Conservation (phyloP, 1,140 invertebrate species). For the Drosophila seguyi region DNA sequence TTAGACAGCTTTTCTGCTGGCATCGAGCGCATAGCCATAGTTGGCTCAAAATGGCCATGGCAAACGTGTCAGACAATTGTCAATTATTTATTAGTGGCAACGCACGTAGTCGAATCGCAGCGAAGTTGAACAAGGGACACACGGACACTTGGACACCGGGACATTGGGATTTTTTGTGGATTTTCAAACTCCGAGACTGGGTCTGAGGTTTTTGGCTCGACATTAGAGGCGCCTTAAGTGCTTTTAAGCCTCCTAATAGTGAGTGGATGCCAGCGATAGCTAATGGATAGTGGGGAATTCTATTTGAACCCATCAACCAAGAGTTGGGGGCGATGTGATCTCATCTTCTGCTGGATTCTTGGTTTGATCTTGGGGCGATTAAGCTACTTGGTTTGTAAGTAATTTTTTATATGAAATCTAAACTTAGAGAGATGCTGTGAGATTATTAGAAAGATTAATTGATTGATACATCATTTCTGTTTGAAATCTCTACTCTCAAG, state of each 20-base stretch:
- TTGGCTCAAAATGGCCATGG: constrained; percentile 79
- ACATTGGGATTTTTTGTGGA: constrained; percentile 8
- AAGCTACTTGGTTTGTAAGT: constrained; percentile 21
- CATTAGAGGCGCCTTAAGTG: constrained; percentile 40
- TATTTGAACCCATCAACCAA: background rate
- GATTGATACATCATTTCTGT: background rate
- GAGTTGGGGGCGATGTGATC: constrained; percentile 34
- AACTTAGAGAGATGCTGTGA: constrained; percentile 5
- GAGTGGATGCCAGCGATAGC: constrained; percentile 32
- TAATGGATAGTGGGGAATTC: constrained; percentile 30
- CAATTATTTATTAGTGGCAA: constrained; percentile 83
- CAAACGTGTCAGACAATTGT: constrained; percentile 82
- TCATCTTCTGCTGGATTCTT: constrained; percentile 15
- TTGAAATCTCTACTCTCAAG: background rate
- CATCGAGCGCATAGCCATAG: constrained; percentile 34
- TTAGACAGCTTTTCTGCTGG: constrained; percentile 75
- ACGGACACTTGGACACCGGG: constrained; percentile 17
- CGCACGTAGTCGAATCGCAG: constrained; percentile 61
- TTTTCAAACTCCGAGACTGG: constrained; percentile 6
- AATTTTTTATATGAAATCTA: constrained; percentile 9
- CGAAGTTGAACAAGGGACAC: constrained; percentile 26
- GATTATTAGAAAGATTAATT: constrained; percentile 10
- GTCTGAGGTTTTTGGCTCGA: constrained; percentile 18
- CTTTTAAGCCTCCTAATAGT: constrained; percentile 47
- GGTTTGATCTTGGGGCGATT: constrained; percentile 18